Conservation (phyloP, 1,140 invertebrate species). For the Lasaia peninsularis region DNA sequence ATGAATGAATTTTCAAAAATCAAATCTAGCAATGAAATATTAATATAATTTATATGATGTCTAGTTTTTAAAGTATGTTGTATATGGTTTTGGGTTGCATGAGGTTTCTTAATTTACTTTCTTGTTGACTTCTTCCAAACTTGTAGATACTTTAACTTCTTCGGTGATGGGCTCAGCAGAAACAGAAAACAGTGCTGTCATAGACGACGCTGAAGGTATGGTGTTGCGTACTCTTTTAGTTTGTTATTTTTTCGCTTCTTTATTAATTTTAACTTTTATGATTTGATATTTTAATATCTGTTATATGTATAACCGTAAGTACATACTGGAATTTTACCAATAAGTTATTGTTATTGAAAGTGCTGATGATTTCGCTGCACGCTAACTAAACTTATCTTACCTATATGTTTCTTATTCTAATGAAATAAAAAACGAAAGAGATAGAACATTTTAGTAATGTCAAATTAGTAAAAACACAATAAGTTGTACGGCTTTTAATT, state of each 20-base stretch:
- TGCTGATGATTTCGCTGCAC: no score
- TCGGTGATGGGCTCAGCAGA: conserved; percentile 25
- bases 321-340: no score
- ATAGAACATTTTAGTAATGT: no score
- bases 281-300: background rate
- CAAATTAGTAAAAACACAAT: no score
- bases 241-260: conserved; percentile 2
- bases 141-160: conserved; percentile 44
- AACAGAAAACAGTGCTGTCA: conserved; percentile 17
- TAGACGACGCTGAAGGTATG: conserved; percentile 36
- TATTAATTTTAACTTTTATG: background rate
- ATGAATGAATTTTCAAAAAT: no score
- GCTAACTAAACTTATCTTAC: no score
- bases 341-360: no score
- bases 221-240: conserved; percentile 5
- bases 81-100: conserved; percentile 13
- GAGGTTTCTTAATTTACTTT: conserved; percentile 20
- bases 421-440: no score
- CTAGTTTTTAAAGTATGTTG: conserved; percentile 12
- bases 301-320: background rate
- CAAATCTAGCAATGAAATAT: no score
- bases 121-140: conserved; percentile 21
- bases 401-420: no score
- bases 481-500: no score
- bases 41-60: no score